Evolutionary conservation across 2,888 invertebrate genomes (phyloP), one percentile per base, ranked within the genome.

Genomic region (Cryptocephalus moraei): DNA sequence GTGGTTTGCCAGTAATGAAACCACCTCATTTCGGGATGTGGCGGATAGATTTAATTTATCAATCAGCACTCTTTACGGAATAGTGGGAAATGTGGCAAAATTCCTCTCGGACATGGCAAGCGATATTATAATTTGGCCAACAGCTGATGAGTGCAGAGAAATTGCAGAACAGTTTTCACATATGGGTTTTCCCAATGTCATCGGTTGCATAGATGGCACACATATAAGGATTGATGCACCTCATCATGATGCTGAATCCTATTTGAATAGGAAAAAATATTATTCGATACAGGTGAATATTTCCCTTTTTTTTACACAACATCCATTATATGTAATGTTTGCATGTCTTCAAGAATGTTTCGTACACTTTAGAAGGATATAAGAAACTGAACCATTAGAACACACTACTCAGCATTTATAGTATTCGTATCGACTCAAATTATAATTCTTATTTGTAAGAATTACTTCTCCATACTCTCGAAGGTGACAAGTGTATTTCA

Each of bases 191-290:
- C 51, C 49, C 31, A 45, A 43, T 32, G 46, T 49, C 8, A 48
- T 53, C 38, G 53, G 53, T 6, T 33, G 39, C 12, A 45, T 48
- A 10, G 51, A 52, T 45, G 47, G 49, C 11, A 14, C 39, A 32
- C 53, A 53, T 44, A 40, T 51, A 14, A 48, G 44, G 44, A 32
- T 49, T 33, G 49, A 49, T 44, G 41, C 43, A 14, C 44, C 49
- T 22, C 11, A 43, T 33, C 33, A 14, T 43, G 47, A 49, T 33
- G 36, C 47, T 8, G 47, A 48, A 12, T 48, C 47, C 2, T 49
- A 49, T 33, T 12, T 48, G 22, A 49, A 48, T 34, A 4, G 49
- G 12, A 49, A 48, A 36, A 32, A 34, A 2, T 49, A 39, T 34
- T 49, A 49, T 47, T 49, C 49, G 12, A 42, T 49, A 1, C 49